These are phyloP conservation scores for Corythoichthys haematopterus DNA, from an alignment of 2,113 vertebrate species.

Conservation along the genomic window DNA sequence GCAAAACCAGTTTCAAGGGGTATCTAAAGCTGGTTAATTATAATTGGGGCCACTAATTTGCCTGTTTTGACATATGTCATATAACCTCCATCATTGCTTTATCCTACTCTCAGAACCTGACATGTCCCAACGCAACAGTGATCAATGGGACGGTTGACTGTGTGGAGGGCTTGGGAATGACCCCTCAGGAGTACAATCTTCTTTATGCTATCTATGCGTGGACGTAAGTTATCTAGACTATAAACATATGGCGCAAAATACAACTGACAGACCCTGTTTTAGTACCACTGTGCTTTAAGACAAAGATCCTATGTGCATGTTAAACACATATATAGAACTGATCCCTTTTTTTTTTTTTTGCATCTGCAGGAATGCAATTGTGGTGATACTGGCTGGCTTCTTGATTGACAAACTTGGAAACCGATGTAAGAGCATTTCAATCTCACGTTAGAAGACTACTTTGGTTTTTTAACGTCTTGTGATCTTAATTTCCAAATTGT, in stretches of 20 bases:
- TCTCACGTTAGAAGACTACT: not conserved
- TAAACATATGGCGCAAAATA: not conserved
- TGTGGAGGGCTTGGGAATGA: conserved; percentile 77
- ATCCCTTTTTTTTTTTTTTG: not conserved
- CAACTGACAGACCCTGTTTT: not conserved
- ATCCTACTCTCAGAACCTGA: conserved; percentile 69
- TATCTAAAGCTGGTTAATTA: conserved; percentile 35
- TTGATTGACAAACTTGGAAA: conserved; percentile 82
- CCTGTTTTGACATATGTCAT: not conserved
- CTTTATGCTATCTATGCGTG: conserved; percentile 78
- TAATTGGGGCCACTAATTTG: not conserved
- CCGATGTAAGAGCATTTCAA: conserved; percentile 58
- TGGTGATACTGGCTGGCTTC: conserved; percentile 78
- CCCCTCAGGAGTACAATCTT: conserved; percentile 78
- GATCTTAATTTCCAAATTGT: too few species aligned
- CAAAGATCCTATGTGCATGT: too few species aligned
- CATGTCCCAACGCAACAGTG: conserved; percentile 69
- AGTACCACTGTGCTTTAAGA: too few species aligned
- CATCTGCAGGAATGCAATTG: conserved; percentile 71
- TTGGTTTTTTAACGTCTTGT: not conserved
- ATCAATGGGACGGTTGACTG: conserved; percentile 63
- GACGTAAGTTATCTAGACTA: conserved; percentile 57
- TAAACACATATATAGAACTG: too few species aligned
- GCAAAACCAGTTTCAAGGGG: conserved; percentile 80
- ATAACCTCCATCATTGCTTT: not conserved